phyloP scores from a whole-genome alignment of 2,888 invertebrate species.

The Leptopterna dolabrata region DNA sequence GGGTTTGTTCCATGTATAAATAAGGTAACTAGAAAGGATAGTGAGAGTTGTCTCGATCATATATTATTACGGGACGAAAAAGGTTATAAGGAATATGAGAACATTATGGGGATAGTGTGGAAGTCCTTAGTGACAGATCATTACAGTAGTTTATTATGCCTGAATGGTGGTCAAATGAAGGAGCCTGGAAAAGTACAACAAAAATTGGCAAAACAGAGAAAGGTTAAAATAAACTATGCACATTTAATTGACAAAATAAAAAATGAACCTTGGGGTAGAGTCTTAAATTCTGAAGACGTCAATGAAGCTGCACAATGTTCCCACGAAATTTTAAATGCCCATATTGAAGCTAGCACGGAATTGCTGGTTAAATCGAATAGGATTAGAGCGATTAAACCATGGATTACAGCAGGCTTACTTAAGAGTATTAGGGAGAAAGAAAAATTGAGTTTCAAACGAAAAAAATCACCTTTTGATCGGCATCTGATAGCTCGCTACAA shows the following conservation, averaged over 20 bases:
- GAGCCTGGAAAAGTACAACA: background rate
- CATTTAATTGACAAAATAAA: background rate
- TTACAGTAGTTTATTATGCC: background rate
- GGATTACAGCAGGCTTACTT: slow-evolving; percentile 3
- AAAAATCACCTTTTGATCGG: background rate
- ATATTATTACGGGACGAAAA: background rate
- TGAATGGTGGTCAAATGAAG: background rate
- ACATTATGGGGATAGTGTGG: background rate
- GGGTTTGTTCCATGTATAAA: background rate
- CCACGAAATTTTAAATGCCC: slow-evolving; percentile 5
- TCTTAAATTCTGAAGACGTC: background rate
- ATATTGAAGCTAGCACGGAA: background rate
- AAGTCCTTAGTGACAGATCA: background rate
- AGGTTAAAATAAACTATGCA: background rate
- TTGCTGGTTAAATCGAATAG: background rate
- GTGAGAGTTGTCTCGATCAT: background rate
- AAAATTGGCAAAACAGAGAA: background rate
- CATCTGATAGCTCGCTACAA: background rate
- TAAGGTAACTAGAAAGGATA: too few relatives aligned
- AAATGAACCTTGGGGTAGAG: background rate
- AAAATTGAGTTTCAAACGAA: background rate
- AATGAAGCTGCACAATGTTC: slow-evolving; percentile 6
- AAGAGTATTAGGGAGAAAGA: slow-evolving; percentile 11
- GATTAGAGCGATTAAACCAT: slow-evolving; percentile 14
- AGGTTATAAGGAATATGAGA: background rate